Base-by-base conservation (phyloP, 2,797 vertebrate species). In the Acanthopagrus latus region DNA sequence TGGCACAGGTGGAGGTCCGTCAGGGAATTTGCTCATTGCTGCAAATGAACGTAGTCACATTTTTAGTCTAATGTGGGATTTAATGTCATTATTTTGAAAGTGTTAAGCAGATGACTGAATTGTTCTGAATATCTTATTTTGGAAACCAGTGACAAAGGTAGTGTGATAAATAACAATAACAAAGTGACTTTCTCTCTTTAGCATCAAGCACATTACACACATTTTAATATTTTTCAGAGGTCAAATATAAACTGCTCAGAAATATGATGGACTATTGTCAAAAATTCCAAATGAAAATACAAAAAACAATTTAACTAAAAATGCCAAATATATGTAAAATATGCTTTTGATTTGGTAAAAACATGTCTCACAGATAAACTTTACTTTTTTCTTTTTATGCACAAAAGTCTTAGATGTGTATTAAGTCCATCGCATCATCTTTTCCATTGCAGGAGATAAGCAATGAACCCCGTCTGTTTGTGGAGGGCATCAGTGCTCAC, bases 401-500 rank as follows among this genome's bases (percentile, higher is more conserved):
- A 38, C 9, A 41, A 21, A 20, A 18, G 4, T 3, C 16, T 33
- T 5, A 16, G 14, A 6, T 46, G 10, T 16, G 18, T 64, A 7
- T 66, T 2, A 60, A 48, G 2, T 66, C 6, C 3, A 16, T 16
- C 2, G 18, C 13, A 1, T 44, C 12, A 1, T 13, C 20, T 14
- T 55, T 48, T 75, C 3, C 70, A 41, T 71, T 81, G 10, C 20
- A 98, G 97, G 97, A 98, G 38, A 96, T 98, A 69, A 93, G 93
- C 62, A 82, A 93, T 38, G 93, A 95, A 0, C 97, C 97, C 0
- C 92, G n/a, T 64, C 90, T 99, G 78, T 96, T 97, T 88, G 96
- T 99, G 69, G 93, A 97, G 33, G 97, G 97, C 60, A 97, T 99
- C 82, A 97, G 96, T 83, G 92, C 96, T 76, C 97, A 97, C 0